Base-by-base conservation (phyloP, 1,140 invertebrate species). In the Brachionus koreanus region DNA sequence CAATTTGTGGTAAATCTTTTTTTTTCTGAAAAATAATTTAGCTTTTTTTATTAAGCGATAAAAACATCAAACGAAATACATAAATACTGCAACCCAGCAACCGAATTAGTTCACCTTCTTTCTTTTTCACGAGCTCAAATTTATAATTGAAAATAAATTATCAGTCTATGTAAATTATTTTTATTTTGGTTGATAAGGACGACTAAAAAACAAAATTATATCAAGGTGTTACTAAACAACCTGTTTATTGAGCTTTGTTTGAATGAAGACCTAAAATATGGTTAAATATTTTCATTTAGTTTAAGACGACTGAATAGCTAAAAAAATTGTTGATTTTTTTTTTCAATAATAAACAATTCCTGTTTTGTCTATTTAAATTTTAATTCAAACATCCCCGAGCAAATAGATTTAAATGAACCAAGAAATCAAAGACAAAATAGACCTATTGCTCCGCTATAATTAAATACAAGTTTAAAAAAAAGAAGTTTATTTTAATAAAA, bases 171-270 rank as follows among this genome's bases (percentile, higher is more conserved):
- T 9, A 10, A 25, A 43, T 10, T 29, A 74, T 35, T 46, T n/a
- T 74, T 25, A 29, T 46, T 74, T 74, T 29, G 39, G 69, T 74
- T 74, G 69, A 74, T 74, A 74, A 74, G 39, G 69, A 69, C 69
- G 69, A 74, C 69, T 74, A 74, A 46, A 74, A 74, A 74, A 74
- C 69, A 74, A 74, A 74, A 72, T 65, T 35, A 65, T 65, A 65
- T 39, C 35, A 69, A 37, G 65, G 65, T 69, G 65, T 69, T 69
- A 69, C 65, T 69, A 69, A 69, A 69, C 65, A 69, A 69, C 65
- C 65, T 69, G 29, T 69, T 69, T 69, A 39, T 42, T 16, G 5
- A 69, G 16, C 33, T 65, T 65, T 65, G 63, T 65, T 65, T 65
- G 63, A 65, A n/a, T 65, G 25, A 65, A 65, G 6, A 65, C 29